Evolutionary conservation across 2,797 vertebrate genomes (phyloP).

Genomic region (Alosa sapidissima): DNA sequence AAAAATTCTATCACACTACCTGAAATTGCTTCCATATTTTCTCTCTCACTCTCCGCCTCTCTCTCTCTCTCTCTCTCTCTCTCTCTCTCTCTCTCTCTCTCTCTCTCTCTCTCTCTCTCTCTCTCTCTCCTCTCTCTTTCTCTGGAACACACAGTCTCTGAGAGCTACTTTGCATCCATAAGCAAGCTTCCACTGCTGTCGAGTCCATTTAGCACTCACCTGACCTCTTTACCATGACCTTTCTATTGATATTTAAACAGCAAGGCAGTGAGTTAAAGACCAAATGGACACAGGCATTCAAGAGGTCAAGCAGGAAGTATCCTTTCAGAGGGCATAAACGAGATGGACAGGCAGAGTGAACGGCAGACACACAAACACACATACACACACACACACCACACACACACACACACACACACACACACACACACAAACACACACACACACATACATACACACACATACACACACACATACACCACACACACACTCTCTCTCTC

Average conservation of each 20-base stretch:
- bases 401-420: background rate
- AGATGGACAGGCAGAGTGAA: background rate
- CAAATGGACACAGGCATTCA: background rate
- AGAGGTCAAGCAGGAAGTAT: background rate
- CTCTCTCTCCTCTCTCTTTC: background rate
- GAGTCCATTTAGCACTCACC: background rate
- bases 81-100: background rate
- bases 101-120: background rate
- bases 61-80: background rate
- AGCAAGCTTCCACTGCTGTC: slow-evolving; percentile 5
- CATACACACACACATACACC: background rate
- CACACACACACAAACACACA: background rate
- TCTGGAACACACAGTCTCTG: background rate
- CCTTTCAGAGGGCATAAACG: background rate
- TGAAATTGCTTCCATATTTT: background rate
- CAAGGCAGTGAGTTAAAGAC: slow-evolving; percentile 20
- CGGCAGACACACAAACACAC: background rate
- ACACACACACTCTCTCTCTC: background rate
- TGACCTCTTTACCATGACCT: slow-evolving; percentile 30
- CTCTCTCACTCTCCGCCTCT: background rate
- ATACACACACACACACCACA: background rate
- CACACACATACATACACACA: background rate
- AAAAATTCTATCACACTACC: background rate
- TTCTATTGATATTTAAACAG: slow-evolving; percentile 16
- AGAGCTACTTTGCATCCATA: background rate